Percentiles rank a stretch among this genome's conserved stretches.
These are phyloP conservation scores for Autographa pulchrina DNA, from an alignment of 2,888 invertebrate species.

Conservation along the genomic window DNA sequence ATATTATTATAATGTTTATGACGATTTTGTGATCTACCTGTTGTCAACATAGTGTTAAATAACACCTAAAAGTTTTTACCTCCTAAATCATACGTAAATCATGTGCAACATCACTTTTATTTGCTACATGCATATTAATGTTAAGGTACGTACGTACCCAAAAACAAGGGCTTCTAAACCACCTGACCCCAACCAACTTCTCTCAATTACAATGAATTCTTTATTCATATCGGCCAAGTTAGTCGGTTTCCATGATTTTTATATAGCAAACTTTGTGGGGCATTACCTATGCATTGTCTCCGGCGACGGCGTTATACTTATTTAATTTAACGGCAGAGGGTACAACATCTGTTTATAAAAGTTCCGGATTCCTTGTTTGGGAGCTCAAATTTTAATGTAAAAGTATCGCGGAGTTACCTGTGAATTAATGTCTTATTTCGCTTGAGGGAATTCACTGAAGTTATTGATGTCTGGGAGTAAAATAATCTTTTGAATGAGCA, in stretches of 20 bases:
- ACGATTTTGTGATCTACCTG: no score
- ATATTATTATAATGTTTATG: no score
- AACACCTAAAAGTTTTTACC: no score
- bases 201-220: conserved; percentile 83
- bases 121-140: conserved; percentile 1
- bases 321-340: conserved; percentile 76
- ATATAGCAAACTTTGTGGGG: conserved; percentile 80
- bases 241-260: conserved; percentile 85
- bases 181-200: conserved; percentile 75
- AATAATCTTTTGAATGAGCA: neutral
- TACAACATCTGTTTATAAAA: conserved; percentile 54
- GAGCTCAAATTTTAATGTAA: conserved; percentile 57
- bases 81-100: no score
- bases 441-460: neutral
- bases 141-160: conserved; percentile 3
- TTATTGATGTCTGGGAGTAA: neutral
- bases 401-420: conserved; percentile 53
- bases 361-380: conserved; percentile 49
- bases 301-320: conserved; percentile 66
- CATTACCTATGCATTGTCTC: conserved; percentile 87
- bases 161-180: conserved; percentile 40
- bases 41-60: no score
- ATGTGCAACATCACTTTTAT: no score
- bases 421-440: conserved; percentile 3
- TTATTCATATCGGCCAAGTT: conserved; percentile 79